Evolutionary conservation across 2,113 vertebrate genomes (phyloP).

Genomic region (Psittacula cyanocephala): DNA sequence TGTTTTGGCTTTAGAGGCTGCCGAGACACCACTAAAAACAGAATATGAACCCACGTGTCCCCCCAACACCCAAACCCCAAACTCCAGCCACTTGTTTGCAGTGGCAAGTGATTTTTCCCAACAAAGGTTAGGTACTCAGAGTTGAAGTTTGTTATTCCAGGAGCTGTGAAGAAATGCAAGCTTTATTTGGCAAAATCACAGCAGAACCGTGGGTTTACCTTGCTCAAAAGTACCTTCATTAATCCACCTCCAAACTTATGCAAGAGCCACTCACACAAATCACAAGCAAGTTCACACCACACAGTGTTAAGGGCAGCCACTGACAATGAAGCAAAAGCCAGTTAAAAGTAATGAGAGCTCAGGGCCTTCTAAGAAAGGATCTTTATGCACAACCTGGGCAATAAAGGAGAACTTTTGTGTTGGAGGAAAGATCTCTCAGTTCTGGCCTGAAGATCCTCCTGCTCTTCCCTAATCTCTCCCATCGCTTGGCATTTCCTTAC

Average conservation of each 20-base stretch:
- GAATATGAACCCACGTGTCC: neutral
- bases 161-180: rapidly evolving
- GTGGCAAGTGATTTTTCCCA: neutral
- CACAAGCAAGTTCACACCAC: neutral
- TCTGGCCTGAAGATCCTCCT: neutral
- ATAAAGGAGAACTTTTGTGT: neutral
- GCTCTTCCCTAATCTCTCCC: neutral
- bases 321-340: neutral
- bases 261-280: neutral
- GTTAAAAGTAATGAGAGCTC: neutral
- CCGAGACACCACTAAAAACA: neutral
- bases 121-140: neutral
- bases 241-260: neutral
- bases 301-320: rapidly evolving
- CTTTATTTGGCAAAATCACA: rapidly evolving
- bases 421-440: neutral
- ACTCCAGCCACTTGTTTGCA: neutral
- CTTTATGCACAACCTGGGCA: too few relatives aligned
- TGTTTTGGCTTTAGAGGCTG: neutral
- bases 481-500: neutral
- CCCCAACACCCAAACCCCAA: neutral
- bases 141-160: neutral
- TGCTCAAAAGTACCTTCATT: neutral
- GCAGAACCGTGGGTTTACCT: rapidly evolving
- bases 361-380: neutral